Base-by-base conservation (phyloP, 2,113 vertebrate genomes). In the Trematocara unimaculatum region DNA sequence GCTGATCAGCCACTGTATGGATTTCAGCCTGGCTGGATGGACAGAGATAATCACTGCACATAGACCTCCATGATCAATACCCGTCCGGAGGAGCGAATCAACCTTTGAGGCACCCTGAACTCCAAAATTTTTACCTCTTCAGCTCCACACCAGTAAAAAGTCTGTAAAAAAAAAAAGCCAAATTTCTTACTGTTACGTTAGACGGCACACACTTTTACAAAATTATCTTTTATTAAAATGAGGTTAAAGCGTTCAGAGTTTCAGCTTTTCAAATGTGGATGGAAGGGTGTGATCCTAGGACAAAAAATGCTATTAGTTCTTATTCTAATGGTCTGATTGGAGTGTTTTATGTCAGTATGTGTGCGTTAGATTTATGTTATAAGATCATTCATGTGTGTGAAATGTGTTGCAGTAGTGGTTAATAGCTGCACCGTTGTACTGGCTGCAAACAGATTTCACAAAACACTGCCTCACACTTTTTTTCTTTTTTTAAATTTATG, bases 1-100 rank as follows among this genome's bases (percentile, higher is more conserved):
- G 81, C 91, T 79, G 90, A 93, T 93, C 94, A 85, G 89, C 82
- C 82, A 54, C 80, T 81, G 74, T 91, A 94, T 95, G 47, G 94
- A 94, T 94, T 93, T 91, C 45, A 87, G 51, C 79, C 88, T 7
- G 8, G 87, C 89, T 91, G 92, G 85, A 86, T n/a, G 54, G 88
- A 84, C 84, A 89, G 85, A 92, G 85, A 84, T 93, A 93, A 94
- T 93, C 91, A 89, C 92, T 88, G 88, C 84, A 85, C 81, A 92
- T 86, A 78, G 87, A 87, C 79, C 79, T 74, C 72, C 20, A 64
- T 3, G 84, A 92, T 94, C 94, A 60, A 95, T 95, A 92, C 77
- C 56, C 6, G 23, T 85, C 88, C 84, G 20, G 86, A 90, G 70
- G 84, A 91, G 84, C 54, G 33, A 87, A 85, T 92, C 87, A 91